Base-by-base conservation (phyloP, 2,888 invertebrate genomes). In the Nemapogon koenigi region DNA sequence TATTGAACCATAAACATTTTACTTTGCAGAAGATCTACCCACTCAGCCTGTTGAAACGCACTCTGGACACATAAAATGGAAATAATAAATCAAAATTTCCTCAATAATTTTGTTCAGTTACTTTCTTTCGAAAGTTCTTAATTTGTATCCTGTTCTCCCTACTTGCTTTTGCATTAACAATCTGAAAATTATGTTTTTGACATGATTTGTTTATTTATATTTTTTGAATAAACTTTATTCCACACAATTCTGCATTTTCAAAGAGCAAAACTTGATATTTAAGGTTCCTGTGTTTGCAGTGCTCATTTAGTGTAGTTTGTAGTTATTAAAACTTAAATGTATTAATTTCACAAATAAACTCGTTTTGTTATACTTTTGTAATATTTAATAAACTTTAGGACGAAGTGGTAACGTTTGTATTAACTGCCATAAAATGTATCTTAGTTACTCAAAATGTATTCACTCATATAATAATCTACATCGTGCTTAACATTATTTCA, bases 61-160 rank as follows among this genome's bases (percentile, higher is more conserved):
- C 69, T 68, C 62, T 75, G 78, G 78, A 76, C 68, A 75, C 76
- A 66, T 67, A 65, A 73, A 72, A 72, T 76, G 78, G 76, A 78
- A 76, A 78, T 76, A 76, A 76, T 75, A 75, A 75, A 76, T 71
- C 73, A 61, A 70, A 75, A 75, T 76, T 76, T 75, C 72, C 72
- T 66, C 59, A 62, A 59, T 67, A 62, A 60, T 35, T 28, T 13
- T 11, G 55, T 65, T 64, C 55, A 64, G 63, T 69, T 70, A 62
- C 76, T 78, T 73, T 59, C 18, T 27, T 71, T 73, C 68, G 61
- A 63, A 67, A 70, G 75, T 70, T 65, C 75, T 75, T 73, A 55
- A 54, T n/a, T 56, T 65, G 60, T 62, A 64, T 69, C 75, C 68
- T 66, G 67, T 65, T 60, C 58, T 62, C 69, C 68, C 62, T 46